These are phyloP conservation scores for Heterodera schachtii DNA, from an alignment of 1,140 invertebrate genomes.

Conservation along the genomic window DNA sequence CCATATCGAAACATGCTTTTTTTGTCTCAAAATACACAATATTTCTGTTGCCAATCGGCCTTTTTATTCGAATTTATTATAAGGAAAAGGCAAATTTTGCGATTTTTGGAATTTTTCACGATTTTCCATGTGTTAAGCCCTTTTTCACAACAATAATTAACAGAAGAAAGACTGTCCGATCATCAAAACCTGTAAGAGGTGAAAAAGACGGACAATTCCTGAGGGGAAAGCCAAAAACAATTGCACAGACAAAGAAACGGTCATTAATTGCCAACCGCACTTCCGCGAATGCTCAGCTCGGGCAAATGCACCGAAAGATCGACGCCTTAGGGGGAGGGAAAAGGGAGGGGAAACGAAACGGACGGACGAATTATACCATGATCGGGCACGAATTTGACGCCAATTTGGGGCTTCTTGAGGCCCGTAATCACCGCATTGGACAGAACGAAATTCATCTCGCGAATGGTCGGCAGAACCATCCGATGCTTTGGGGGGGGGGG, in stretches of 20 bases:
- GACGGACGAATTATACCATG: conserved; percentile 5
- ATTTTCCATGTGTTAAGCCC: no score
- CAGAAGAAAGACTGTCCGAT: no score
- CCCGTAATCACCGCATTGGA: conserved; percentile 49
- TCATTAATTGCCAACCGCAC: conserved; percentile 22
- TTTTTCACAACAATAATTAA: no score
- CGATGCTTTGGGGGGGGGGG: conserved; percentile 31
- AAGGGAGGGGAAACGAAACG: background rate
- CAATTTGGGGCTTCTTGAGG: conserved; percentile 43
- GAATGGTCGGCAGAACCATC: conserved; percentile 53
- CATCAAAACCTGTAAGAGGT: conserved; percentile 32
- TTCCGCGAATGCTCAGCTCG: conserved; percentile 41
- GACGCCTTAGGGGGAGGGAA: conserved; percentile 32
- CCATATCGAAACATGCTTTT: background rate
- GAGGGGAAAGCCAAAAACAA: background rate
- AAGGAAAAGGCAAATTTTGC: no score
- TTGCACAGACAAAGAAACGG: background rate
- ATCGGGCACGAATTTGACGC: conserved; percentile 43
- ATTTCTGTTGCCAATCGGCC: no score
- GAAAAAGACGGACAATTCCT: conserved; percentile 46
- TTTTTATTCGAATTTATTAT: no score
- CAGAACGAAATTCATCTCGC: conserved; percentile 44
- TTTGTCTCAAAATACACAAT: background rate
- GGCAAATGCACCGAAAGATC: conserved; percentile 47
- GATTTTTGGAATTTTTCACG: no score